Evolutionary conservation across 1,140 invertebrate species (phyloP).

Genomic region (Danaus plexippus): DNA sequence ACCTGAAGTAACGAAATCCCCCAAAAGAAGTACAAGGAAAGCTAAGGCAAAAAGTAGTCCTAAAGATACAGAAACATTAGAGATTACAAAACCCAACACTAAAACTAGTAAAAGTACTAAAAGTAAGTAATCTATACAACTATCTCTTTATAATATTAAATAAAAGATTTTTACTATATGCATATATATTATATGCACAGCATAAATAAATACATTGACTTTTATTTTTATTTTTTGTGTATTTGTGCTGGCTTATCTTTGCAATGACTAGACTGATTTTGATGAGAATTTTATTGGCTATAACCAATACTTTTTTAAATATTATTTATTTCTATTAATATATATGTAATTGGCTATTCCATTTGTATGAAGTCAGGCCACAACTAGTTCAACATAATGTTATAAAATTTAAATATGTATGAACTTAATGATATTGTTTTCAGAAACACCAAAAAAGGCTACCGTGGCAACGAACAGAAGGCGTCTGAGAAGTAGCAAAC

Average conservation of each 20-base stretch:
- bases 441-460: constrained; percentile 28
- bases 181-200: too few species aligned
- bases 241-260: too few species aligned
- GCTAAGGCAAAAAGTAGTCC: constrained; percentile 6
- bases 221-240: constrained; percentile 1
- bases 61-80: constrained; percentile 14
- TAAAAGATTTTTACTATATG: too few species aligned
- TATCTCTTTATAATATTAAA: too few species aligned
- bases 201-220: not conserved
- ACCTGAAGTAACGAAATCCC: constrained; percentile 17
- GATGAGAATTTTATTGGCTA: too few species aligned
- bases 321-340: too few species aligned
- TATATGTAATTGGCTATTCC: too few species aligned
- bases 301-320: too few species aligned
- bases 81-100: constrained; percentile 12
- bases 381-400: too few species aligned
- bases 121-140: constrained; percentile 11
- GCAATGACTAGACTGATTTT: too few species aligned
- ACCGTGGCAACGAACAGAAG: constrained; percentile 34
- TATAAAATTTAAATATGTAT: too few species aligned
- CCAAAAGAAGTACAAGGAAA: constrained; percentile 14
- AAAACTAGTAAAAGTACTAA: constrained; percentile 22
- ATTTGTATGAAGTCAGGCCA: too few species aligned
- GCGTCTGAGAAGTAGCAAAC: constrained; percentile 44
- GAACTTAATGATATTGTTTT: constrained; percentile 11